Percentiles rank a stretch among this genome's conserved stretches.
phyloP scores from a whole-genome alignment of 2,888 invertebrate species.

The Polylopha cassiicola region DNA sequence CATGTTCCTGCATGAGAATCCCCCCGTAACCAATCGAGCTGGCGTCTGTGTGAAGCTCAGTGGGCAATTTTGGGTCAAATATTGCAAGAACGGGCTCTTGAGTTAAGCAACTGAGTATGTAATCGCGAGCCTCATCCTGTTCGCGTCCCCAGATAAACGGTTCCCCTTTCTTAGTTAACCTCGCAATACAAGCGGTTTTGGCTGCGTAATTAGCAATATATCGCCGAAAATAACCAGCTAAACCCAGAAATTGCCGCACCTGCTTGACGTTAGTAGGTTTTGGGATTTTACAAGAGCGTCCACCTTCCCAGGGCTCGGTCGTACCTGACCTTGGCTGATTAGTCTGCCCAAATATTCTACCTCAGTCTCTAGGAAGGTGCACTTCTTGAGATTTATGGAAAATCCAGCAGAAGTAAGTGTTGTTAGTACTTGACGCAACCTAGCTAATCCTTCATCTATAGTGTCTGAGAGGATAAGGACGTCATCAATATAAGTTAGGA shows the following conservation, averaged over 20 bases:
- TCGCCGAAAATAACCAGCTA: not conserved
- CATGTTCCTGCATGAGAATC: not conserved
- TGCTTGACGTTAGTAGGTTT: too few species aligned
- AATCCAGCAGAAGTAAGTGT: constrained; percentile 4
- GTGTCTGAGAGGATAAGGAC: not conserved
- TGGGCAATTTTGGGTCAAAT: not conserved
- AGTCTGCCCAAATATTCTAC: too few species aligned
- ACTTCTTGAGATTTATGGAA: too few species aligned
- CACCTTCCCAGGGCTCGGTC: too few species aligned
- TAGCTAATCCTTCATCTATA: not conserved
- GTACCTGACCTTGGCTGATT: too few species aligned
- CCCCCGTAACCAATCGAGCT: not conserved
- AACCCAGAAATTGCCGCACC: too few species aligned
- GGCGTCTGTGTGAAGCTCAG: not conserved
- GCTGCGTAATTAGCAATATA: not conserved
- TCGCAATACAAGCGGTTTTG: not conserved
- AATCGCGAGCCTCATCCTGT: not conserved
- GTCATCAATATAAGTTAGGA: constrained; percentile 1
- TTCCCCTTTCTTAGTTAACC: not conserved
- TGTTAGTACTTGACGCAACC: not conserved
- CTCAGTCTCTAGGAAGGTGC: too few species aligned
- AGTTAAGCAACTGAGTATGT: not conserved
- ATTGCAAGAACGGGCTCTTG: not conserved
- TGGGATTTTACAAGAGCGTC: too few species aligned
- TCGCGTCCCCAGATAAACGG: not conserved